Evolutionary conservation across 2,113 vertebrate species (phyloP), one percentile per base, ranked within the genome.

Genomic region (Myotis brandtii): DNA sequence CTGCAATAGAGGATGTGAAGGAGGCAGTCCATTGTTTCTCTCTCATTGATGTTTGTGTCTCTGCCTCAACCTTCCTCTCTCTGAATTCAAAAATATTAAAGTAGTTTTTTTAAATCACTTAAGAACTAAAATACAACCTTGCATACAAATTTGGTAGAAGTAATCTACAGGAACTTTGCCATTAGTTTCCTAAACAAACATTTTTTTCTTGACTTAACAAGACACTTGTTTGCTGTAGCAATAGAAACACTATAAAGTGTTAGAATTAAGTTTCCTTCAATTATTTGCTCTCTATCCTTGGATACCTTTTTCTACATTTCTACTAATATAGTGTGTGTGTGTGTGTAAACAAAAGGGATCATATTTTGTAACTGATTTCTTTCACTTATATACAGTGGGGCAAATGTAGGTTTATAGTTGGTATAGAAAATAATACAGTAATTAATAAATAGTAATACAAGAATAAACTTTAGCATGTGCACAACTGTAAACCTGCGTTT

Each of bases 331-430:
- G 32, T 2, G 4, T 50, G 40, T 83, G 30, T 85, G 34, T 85
- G 32, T 79, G 46, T 93, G 54, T 86, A 62, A 85, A 67, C 34
- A 89, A 85, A 79, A 54, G 83, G 32, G 34, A 62, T 93, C 21
- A 46, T 67, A 80, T 76, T 86, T 89, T 66, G 14, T 80, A 80
- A 89, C 32, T 85, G 25, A 52, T 69, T 10, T 32, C 30, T 91
- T 75, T 82, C 3, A 62, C 9, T n/a, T 50, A 50, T 21, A 20
- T 30, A n/a, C 27, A 48, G 30, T 21, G 75, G 43, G 43, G 43
- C 75, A 77, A 50, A 77, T n/a, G 30, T 50, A 76, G 46, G 30
- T 76, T 76, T 76, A 50, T 48, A 50, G 16, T 76, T 76, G 64
- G 59, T 27, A 62, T 62, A 62, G 59, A 62, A 62, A 62, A 62